Evolutionary conservation across 1,140 invertebrate species (phyloP), one percentile per base, ranked within the genome.

Genomic region (Antheraea pernyi): DNA sequence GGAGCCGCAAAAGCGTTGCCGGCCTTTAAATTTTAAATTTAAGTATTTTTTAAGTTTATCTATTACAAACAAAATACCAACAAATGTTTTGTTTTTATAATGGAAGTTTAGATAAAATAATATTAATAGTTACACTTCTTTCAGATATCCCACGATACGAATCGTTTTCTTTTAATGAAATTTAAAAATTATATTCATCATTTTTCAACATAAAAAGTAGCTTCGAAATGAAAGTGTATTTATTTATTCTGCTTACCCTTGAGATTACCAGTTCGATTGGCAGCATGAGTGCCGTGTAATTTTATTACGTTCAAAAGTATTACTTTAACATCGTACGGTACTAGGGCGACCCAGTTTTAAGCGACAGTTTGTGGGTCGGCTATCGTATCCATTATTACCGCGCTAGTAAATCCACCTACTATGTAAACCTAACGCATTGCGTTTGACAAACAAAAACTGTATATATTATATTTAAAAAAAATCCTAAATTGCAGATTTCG

Each of bases 351-450:
- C 46, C 46, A 53, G 11, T 53, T 53, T 53, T 53, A 53, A 53
- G 46, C 46, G 46, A 53, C 46, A 53, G 46, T 53, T 53, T 53
- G 46, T 53, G 46, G 46, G 46, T 53, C 46, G 46, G 16, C 46
- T 53, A 53, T 53, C 6, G 46, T 42, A 42, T 42, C 39, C 39
- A 16, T 16, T 53, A 53, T 53, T 53, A 53, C 46, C 46, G 13
- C 46, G 46, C 46, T 16, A 53, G 6, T 16, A 53, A 53, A 53
- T 16, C 16, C 46, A 53, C 46, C 46, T 13, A 53, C 46, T 53
- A 53, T 13, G 46, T 53, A 30, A 30, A 30, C 1, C 22, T 30
- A 53, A 53, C 46, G 46, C 46, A 53, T 6, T 13, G 46, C 16
- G 46, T 16, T n/a, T n/a, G 46, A 53, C 46, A 42, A 53, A 53